Evolutionary conservation across 2,888 invertebrate species (phyloP), one percentile per base, ranked within the genome.

Genomic region (Mycalesis mineus): DNA sequence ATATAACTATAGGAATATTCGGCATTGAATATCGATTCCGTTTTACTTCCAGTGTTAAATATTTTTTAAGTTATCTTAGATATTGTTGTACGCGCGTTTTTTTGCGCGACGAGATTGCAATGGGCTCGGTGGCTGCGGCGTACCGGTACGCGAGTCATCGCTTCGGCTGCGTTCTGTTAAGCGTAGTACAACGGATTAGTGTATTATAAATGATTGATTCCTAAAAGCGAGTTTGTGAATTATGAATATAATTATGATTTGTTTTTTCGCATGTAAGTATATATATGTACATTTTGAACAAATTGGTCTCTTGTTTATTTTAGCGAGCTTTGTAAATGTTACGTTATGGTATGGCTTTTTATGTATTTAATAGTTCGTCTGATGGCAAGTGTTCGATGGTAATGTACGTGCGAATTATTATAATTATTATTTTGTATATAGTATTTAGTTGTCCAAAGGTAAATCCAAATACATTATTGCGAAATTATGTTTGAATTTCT

Each of bases 231-330:
- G 62, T 76, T 72, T 73, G 75, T 77, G 73, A 75, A 75, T 55
- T 73, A 72, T 70, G 66, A 65, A 66, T 73, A 73, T 15, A 28
- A 55, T 48, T 29, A 36, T 52, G 72, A 71, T 78, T 84, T 78
- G 66, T 68, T 77, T 76, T 77, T 71, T 81, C 74, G 82, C 79
- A 75, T 87, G 85, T 88, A 86, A 86, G 83, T 84, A 75, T 70
- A 73, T 79, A 81, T 87, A 83, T 88, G 88, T 88, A 88, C 67
- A 88, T 88, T 88, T 84, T 88, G 88, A 82, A 78, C 71, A 82
- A 75, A 78, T 72, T 71, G 71, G 72, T 68, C 68, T 70, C 22
- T 74, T 73, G 72, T 75, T 81, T 82, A 72, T 77, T 84, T 79
- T 78, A 75, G 74, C 70, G 72, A 72, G 80, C 78, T 79, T 22